Evolutionary conservation across 2,888 invertebrate species (phyloP), one percentile per base, ranked within the genome.

Genomic region (Amphimallon solstitiale): DNA sequence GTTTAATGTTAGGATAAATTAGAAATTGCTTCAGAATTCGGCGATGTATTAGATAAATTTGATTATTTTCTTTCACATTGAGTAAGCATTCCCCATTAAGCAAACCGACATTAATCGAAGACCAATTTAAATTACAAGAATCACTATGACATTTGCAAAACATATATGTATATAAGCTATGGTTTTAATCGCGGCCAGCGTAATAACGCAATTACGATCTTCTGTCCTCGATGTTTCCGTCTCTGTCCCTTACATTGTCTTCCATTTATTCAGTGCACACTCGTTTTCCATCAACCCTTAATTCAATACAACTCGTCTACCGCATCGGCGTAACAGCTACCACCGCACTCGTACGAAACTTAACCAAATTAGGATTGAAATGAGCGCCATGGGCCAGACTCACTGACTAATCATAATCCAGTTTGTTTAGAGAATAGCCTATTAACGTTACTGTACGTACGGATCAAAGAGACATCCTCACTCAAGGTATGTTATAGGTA

Each of bases 341-440:
- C 23, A 61, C 63, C 52, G 45, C 54, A 63, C 63, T 63, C 63
- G 63, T 52, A 49, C 63, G 45, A 54, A 59, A 23, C 49, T 60
- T 65, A 65, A 79, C 72, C 75, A 70, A 76, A 77, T 79, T 78
- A 79, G 78, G 75, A 78, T 79, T 78, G 79, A 80, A 81, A 80
- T 79, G 78, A 80, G 73, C 70, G 78, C 80, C 74, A 48, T 71
- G 70, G 77, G 78, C 75, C 73, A 73, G 76, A 76, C 76, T 77
- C 77, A 45, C 45, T 34, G 54, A 63, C 54, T 77, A 77, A 77
- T 78, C 75, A 75, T 79, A 79, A 79, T 79, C 74, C 74, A 74
- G 78, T 79, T 79, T 77, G 77, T 78, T 79, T 78, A 76, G 76
- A 78, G 77, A 79, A 79, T 79, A 78, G 78, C 74, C 78, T 78